phyloP scores from a whole-genome alignment of 1,140 invertebrate species.

The Drosophila tsacasi region DNA sequence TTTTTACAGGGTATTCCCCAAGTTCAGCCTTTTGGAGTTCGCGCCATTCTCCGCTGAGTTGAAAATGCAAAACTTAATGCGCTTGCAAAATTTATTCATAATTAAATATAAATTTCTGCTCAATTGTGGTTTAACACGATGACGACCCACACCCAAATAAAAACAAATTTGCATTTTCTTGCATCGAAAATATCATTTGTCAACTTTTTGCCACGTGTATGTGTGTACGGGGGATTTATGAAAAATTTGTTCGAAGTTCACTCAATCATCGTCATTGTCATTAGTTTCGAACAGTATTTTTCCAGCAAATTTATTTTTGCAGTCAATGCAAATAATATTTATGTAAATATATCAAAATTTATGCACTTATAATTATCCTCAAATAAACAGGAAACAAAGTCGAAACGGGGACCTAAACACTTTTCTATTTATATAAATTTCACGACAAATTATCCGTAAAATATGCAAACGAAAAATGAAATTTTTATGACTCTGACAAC shows the following conservation, averaged over 20 bases:
- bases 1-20: conserved; percentile 22
- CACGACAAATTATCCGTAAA: conserved; percentile 21
- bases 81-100: conserved; percentile 82
- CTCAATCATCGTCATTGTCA: conserved; percentile 55
- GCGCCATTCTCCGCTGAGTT: conserved; percentile 52
- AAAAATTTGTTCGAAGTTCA: conserved; percentile 39
- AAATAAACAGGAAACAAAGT: conserved; percentile 3
- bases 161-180: conserved; percentile 34
- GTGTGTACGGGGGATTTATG: conserved; percentile 14
- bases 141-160: conserved; percentile 10
- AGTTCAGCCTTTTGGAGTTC: not conserved
- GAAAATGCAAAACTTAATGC: conserved; percentile 77
- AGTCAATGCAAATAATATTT: conserved; percentile 25
- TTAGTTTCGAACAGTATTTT: conserved; percentile 52
- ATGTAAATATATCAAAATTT: conserved; percentile 17
- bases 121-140: conserved; percentile 76
- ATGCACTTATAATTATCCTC: conserved; percentile 9
- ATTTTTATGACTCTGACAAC: conserved; percentile 19
- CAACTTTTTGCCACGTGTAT: conserved; percentile 27
- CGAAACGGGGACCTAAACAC: not conserved
- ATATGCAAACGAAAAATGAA: conserved; percentile 21
- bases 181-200: conserved; percentile 46
- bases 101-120: conserved; percentile 83
- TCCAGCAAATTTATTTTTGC: conserved; percentile 25
- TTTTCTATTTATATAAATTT: not conserved